phyloP scores from a whole-genome alignment of 2,888 invertebrate species.

The Steinernema hermaphroditum region DNA sequence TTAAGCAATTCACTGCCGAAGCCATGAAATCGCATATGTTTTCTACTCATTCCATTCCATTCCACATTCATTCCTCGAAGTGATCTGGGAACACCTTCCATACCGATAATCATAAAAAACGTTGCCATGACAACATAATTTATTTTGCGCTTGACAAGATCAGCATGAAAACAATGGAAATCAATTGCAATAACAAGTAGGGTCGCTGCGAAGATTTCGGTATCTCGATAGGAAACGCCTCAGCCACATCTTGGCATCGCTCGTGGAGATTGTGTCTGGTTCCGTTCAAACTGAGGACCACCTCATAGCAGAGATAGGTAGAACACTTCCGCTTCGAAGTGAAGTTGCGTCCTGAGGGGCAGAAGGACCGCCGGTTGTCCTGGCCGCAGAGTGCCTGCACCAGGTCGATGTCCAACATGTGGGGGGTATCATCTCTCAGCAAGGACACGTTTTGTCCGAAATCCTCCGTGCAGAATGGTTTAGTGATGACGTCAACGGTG shows the following conservation, averaged over 20 bases:
- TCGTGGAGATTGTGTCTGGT: not conserved
- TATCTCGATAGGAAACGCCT: not conserved
- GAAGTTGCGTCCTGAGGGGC: conserved; percentile 28
- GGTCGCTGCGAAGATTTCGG: not conserved
- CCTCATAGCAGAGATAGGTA: not conserved
- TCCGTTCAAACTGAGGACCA: not conserved
- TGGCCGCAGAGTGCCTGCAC: conserved; percentile 40
- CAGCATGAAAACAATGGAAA: not conserved
- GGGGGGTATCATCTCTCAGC: not conserved
- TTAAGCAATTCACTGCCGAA: too few species aligned
- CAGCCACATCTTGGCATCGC: not conserved
- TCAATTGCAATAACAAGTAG: not conserved
- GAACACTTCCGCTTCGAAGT: conserved; percentile 17
- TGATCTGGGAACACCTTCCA: too few species aligned
- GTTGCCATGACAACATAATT: too few species aligned
- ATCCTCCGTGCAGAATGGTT: not conserved
- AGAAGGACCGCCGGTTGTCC: conserved; percentile 37
- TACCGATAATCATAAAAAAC: too few species aligned
- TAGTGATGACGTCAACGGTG: not conserved
- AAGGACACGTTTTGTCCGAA: conserved; percentile 8
- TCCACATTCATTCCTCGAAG: too few species aligned
- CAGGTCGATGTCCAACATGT: conserved; percentile 35
- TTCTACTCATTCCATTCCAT: too few species aligned
- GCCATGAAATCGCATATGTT: too few species aligned
- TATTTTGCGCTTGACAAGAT: not conserved